A percentile compares a stretch with the other conserved stretches of the same genome.
These are phyloP conservation scores for Eumacrocentrus americanus DNA, from an alignment of 2,888 invertebrate genomes.

Conservation along the genomic window DNA sequence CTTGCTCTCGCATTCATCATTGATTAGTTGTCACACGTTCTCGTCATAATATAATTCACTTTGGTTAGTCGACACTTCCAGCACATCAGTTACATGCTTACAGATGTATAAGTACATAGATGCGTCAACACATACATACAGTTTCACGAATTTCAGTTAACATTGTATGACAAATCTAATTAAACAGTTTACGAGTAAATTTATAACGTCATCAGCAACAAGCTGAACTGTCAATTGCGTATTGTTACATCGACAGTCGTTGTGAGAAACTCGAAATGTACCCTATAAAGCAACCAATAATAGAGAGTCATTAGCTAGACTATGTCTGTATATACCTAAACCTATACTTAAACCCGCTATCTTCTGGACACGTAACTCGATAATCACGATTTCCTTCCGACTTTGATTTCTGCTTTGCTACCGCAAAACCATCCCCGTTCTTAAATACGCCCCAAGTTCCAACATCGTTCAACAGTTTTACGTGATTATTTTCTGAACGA, in stretches of 20 bases:
- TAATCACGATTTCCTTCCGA: constrained; percentile 32
- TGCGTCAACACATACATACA: too few species aligned
- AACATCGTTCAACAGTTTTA: too few species aligned
- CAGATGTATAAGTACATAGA: too few species aligned
- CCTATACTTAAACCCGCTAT: too few species aligned
- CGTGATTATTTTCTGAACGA: too few species aligned
- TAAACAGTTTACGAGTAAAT: background rate
- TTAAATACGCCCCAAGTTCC: too few species aligned
- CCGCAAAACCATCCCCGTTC: too few species aligned
- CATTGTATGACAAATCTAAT: background rate
- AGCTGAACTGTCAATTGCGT: background rate
- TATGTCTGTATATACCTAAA: too few species aligned
- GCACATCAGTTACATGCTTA: background rate
- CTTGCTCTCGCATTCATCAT: background rate
- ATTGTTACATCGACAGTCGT: background rate
- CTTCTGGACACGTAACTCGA: constrained; percentile 27
- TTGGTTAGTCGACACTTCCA: too few species aligned
- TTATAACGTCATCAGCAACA: background rate
- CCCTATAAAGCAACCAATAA: background rate
- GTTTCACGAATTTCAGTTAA: background rate
- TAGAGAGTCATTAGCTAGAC: background rate
- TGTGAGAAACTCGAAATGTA: background rate
- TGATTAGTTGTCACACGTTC: background rate
- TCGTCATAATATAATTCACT: background rate
- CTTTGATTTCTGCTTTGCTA: constrained; percentile 11